phyloP scores from a whole-genome alignment of 2,113 vertebrate genomes.

The Suncus etruscus region DNA sequence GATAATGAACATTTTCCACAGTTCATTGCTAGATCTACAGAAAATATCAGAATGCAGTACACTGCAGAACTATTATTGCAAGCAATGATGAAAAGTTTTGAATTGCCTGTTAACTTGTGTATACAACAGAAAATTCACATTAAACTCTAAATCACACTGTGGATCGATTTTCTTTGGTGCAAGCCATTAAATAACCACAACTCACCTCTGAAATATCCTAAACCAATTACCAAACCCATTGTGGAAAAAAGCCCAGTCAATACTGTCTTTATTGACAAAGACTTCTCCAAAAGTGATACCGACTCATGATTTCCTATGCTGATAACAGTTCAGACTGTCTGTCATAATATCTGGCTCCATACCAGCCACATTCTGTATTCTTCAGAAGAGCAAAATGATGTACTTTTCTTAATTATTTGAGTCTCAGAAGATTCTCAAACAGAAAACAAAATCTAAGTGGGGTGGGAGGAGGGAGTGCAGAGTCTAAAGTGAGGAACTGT shows the following conservation, averaged over 20 bases:
- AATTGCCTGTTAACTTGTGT: conserved; percentile 17
- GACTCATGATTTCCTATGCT: background rate
- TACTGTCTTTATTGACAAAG: background rate
- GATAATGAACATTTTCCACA: background rate
- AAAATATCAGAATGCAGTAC: background rate
- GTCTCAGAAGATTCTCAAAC: conserved; percentile 24
- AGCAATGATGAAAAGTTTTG: conserved; percentile 20
- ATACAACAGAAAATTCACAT: conserved; percentile 51
- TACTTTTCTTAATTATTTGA: background rate
- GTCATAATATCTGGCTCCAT: background rate
- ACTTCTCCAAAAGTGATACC: background rate
- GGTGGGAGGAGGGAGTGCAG: background rate
- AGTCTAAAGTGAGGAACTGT: background rate
- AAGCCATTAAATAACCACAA: background rate
- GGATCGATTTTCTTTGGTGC: conserved; percentile 49
- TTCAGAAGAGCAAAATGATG: background rate
- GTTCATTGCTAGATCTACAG: background rate
- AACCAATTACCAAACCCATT: background rate
- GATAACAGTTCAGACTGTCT: background rate
- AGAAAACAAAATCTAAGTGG: background rate
- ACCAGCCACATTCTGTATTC: background rate
- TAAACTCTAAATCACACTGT: conserved; percentile 56
- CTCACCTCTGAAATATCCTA: background rate
- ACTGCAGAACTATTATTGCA: background rate
- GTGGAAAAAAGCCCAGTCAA: background rate